Percentiles rank a stretch among this genome's conserved stretches.
Evolutionary conservation across 2,888 invertebrate species (phyloP).

Genomic region (Cryptophagus acutangulus): DNA sequence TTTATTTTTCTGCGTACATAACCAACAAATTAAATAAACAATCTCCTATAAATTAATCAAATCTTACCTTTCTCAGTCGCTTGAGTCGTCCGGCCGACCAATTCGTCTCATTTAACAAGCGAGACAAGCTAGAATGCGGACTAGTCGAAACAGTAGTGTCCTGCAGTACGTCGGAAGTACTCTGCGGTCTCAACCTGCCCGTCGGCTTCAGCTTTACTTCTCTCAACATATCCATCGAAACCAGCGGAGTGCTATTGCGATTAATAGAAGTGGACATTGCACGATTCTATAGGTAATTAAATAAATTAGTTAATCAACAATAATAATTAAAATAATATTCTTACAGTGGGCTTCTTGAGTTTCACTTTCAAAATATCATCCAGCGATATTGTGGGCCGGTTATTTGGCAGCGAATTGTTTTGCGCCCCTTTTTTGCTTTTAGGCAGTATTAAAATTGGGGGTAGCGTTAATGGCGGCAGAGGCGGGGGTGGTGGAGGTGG

Average conservation of each 20-base stretch:
- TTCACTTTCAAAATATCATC: slow-evolving; percentile 46
- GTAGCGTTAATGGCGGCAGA: slow-evolving; percentile 30
- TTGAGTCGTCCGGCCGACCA: slow-evolving; percentile 37
- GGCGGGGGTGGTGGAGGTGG: slow-evolving; percentile 27
- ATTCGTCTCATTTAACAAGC: slow-evolving; percentile 34
- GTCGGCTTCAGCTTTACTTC: slow-evolving; percentile 41
- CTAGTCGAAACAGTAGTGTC: slow-evolving; percentile 29
- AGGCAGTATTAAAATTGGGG: slow-evolving; percentile 34
- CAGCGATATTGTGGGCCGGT: slow-evolving; percentile 41
- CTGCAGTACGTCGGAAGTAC: slow-evolving; percentile 18
- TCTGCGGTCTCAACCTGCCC: slow-evolving; percentile 18
- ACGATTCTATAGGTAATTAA: too few species aligned
- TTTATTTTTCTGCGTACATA: too few species aligned
- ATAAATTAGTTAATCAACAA: too few species aligned
- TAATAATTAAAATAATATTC: too few species aligned
- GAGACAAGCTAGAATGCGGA: slow-evolving; percentile 38
- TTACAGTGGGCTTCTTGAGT: slow-evolving; percentile 40
- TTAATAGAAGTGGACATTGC: too few species aligned
- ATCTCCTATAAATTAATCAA: too few species aligned
- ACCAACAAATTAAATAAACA: too few species aligned
- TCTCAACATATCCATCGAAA: slow-evolving; percentile 37
- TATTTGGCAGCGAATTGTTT: slow-evolving; percentile 8
- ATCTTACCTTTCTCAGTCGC: slow-evolving; percentile 34
- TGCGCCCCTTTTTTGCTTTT: slow-evolving; percentile 23
- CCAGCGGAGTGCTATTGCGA: slow-evolving; percentile 30